These are phyloP conservation scores for Lycocorax pyrrhopterus DNA, from an alignment of 2,113 vertebrate genomes.

Conservation along the genomic window DNA sequence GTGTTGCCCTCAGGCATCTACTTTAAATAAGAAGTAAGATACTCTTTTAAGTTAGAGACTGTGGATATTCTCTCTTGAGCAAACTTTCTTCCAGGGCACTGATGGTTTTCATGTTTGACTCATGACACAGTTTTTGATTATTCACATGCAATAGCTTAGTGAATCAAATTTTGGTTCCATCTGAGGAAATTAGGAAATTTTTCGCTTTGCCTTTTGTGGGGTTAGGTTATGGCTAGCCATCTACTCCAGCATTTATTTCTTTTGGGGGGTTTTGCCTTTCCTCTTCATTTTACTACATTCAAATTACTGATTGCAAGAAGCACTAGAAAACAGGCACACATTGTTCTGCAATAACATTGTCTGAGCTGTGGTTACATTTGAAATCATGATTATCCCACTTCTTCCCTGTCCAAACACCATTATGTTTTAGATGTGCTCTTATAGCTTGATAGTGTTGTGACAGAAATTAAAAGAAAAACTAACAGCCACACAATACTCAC, in stretches of 20 bases:
- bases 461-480: background rate
- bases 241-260: background rate
- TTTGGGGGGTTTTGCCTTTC: background rate
- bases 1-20: background rate
- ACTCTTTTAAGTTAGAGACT: background rate
- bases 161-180: background rate
- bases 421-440: constrained; percentile 17
- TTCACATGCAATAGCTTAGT: background rate
- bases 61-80: background rate
- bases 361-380: constrained; percentile 21
- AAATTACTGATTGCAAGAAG: background rate
- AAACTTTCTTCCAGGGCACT: background rate
- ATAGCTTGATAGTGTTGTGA: background rate
- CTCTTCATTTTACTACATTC: background rate
- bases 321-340: background rate
- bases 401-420: constrained; percentile 33
- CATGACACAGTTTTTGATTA: background rate
- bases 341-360: constrained; percentile 20
- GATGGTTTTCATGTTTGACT: background rate
- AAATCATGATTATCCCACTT: constrained; percentile 33
- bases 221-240: background rate
- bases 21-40: background rate
- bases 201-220: background rate
- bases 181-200: background rate
- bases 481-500: background rate